Conservation (phyloP, 2,797 vertebrate genomes). For the Mastacembelus armatus region DNA sequence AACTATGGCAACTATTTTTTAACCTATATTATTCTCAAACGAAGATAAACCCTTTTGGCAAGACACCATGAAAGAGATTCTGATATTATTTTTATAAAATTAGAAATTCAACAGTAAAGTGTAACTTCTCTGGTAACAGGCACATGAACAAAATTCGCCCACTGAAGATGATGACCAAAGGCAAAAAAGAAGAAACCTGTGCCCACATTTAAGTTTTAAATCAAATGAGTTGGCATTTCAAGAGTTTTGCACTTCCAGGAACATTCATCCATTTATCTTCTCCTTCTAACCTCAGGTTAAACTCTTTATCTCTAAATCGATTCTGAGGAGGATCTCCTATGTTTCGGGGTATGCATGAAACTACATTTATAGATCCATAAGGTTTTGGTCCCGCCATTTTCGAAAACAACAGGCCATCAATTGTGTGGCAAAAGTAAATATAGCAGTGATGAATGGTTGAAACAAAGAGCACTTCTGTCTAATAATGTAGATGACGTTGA, state of each 20-base stretch:
- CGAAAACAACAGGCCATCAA: constrained; percentile 50
- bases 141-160: constrained; percentile 23
- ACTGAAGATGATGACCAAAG: neutral
- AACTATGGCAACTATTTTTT: constrained; percentile 30
- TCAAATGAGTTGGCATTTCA: constrained; percentile 8
- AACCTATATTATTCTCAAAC: constrained; percentile 36
- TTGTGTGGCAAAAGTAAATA: constrained; percentile 40
- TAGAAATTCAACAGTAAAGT: constrained; percentile 36
- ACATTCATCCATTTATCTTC: constrained; percentile 1
- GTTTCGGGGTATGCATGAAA: constrained; percentile 1
- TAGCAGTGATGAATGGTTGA: constrained; percentile 36
- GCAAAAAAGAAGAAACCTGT: neutral
- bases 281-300: neutral
- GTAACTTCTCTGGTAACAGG: constrained; percentile 32
- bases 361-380: constrained; percentile 6
- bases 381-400: constrained; percentile 68
- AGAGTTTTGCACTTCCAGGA: constrained; percentile 21
- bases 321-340: constrained; percentile 5
- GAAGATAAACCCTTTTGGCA: constrained; percentile 14
- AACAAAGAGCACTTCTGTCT: constrained; percentile 63
- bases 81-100: constrained; percentile 5
- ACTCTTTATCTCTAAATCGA: constrained; percentile 19
- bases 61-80: constrained; percentile 28
- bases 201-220: constrained; percentile 6
- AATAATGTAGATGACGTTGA: constrained; percentile 32